Evolutionary conservation across 1,140 invertebrate species (phyloP).

Genomic region (Parasteatoda tepidariorum): DNA sequence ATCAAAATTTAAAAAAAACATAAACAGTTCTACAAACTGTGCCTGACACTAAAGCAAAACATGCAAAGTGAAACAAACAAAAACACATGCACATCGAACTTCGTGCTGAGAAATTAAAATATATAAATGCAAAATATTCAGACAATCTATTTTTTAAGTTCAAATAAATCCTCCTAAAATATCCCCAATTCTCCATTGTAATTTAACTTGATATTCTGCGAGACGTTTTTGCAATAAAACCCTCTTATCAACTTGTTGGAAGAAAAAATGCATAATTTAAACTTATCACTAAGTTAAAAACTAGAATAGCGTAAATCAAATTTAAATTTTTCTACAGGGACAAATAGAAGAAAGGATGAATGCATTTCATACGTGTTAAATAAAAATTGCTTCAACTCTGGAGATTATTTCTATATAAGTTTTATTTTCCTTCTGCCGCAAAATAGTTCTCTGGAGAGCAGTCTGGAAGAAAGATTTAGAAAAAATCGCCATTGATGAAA

Average conservation of each 20-base stretch:
- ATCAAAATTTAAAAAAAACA: too few species aligned
- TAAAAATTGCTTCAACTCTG: constrained; percentile 14
- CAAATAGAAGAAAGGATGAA: constrained; percentile 21
- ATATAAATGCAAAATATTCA: neutral
- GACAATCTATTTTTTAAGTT: too few species aligned
- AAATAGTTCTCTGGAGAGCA: constrained; percentile 25
- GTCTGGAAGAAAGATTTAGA: neutral
- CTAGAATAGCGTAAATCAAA: constrained; percentile 21
- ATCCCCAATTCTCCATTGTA: too few species aligned
- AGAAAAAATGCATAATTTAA: neutral
- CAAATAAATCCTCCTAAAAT: too few species aligned
- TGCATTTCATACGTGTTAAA: constrained; percentile 53
- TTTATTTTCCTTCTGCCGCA: constrained; percentile 20
- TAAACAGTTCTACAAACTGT: too few species aligned
- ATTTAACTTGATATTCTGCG: too few species aligned
- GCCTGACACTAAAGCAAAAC: too few species aligned
- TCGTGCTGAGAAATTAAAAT: neutral
- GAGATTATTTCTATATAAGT: constrained; percentile 33
- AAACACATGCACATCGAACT: neutral
- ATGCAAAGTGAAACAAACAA: neutral
- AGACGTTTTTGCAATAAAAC: constrained; percentile 11
- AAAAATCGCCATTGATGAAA: neutral
- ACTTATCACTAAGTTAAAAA: neutral
- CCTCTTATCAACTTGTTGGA: neutral
- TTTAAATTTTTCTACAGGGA: constrained; percentile 28